These are phyloP conservation scores for Osmerus eperlanus DNA, from an alignment of 2,113 vertebrate species.

Conservation along the genomic window DNA sequence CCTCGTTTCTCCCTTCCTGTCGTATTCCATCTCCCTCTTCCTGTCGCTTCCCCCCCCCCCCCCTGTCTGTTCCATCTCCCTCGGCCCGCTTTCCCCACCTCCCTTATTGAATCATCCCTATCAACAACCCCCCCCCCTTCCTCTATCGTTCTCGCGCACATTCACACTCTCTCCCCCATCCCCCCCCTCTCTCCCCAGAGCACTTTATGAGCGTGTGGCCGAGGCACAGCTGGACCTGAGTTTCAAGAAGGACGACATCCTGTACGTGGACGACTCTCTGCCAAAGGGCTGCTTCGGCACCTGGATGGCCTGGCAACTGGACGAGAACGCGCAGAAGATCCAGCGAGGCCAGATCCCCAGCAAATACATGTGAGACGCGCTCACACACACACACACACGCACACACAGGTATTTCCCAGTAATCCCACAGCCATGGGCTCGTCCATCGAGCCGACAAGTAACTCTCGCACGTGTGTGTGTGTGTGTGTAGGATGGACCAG, in stretches of 20 bases:
- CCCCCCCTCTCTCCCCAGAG: slow-evolving; percentile 69
- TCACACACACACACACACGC: not conserved
- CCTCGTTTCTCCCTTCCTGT: slow-evolving; percentile 6
- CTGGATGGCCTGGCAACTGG: slow-evolving; percentile 99
- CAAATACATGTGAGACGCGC: slow-evolving; percentile 90
- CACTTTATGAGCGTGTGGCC: slow-evolving; percentile 90
- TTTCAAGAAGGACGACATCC: slow-evolving; percentile 98
- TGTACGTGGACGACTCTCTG: slow-evolving; percentile 93
- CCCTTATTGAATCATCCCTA: not conserved
- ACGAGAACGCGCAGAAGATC: slow-evolving; percentile 94
- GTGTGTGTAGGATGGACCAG: slow-evolving; percentile 88
- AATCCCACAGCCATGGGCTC: not conserved
- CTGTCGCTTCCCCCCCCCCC: too few relatives aligned
- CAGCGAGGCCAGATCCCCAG: slow-evolving; percentile 96
- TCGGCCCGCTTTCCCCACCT: too few relatives aligned
- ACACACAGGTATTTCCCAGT: not conserved
- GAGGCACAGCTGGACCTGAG: slow-evolving; percentile 91
- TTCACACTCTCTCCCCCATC: slow-evolving; percentile 23
- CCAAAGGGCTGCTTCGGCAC: slow-evolving; percentile 92
- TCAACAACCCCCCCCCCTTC: slow-evolving; percentile 7
- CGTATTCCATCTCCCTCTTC: too few relatives aligned
- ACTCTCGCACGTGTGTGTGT: not conserved
- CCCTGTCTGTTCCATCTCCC: too few relatives aligned
- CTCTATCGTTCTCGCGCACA: too few relatives aligned
- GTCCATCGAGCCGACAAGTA: too few relatives aligned